Evolutionary conservation across 2,888 invertebrate species (phyloP).

Genomic region (Nezara viridula): DNA sequence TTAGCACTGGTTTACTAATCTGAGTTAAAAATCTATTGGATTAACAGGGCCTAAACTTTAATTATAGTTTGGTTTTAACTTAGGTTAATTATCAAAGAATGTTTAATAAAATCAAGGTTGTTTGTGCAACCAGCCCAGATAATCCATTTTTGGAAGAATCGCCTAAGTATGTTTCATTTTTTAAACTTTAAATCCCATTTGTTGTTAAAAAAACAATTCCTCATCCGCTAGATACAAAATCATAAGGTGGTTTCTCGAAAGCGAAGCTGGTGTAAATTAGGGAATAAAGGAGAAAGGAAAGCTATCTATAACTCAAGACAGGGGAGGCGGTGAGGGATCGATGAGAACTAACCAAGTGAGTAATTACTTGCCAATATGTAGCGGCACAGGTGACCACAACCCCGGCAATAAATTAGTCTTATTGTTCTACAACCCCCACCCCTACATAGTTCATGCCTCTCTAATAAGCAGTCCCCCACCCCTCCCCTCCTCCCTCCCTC

Average conservation of each 20-base stretch:
- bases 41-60: too few species aligned
- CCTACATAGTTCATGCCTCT: not conserved
- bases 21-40: too few species aligned
- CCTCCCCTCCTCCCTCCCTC: not conserved
- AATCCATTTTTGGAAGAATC: too few species aligned
- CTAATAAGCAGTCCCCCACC: not conserved
- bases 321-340: not conserved
- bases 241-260: not conserved
- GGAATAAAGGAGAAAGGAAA: not conserved
- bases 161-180: too few species aligned
- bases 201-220: not conserved
- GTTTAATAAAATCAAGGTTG: too few species aligned
- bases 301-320: not conserved
- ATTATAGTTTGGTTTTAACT: too few species aligned
- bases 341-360: slow-evolving; percentile 27
- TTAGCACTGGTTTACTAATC: too few species aligned
- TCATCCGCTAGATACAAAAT: not conserved
- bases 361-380: slow-evolving; percentile 40
- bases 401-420: slow-evolving; percentile 36
- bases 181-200: too few species aligned
- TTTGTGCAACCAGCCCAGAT: too few species aligned
- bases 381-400: slow-evolving; percentile 38
- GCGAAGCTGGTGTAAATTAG: not conserved
- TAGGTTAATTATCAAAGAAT: too few species aligned
- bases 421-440: slow-evolving; percentile 4